These are phyloP conservation scores for Varroa destructor DNA, from an alignment of 1,140 invertebrate genomes.

Conservation along the genomic window DNA sequence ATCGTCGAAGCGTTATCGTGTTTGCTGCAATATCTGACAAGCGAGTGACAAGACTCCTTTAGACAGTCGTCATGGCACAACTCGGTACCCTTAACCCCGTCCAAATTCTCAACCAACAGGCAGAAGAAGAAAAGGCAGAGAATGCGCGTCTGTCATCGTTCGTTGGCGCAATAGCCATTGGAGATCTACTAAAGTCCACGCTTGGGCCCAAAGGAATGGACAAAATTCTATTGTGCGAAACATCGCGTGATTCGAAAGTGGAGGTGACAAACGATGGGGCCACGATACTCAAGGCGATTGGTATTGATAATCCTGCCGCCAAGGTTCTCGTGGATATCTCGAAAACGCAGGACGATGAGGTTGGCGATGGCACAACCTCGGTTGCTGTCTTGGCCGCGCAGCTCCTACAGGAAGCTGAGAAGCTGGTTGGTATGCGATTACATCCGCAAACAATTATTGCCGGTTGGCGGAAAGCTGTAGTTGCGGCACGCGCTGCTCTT, in stretches of 20 bases:
- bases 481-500: constrained; percentile 68
- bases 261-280: constrained; percentile 99
- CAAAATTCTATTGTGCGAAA: constrained; percentile 83
- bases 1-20: too few species aligned
- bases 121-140: constrained; percentile 94
- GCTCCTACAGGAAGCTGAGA: constrained; percentile 85
- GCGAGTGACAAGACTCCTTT: too few species aligned
- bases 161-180: constrained; percentile 93
- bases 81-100: constrained; percentile 61
- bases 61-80: neutral
- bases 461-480: constrained; percentile 78
- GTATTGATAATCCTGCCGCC: constrained; percentile 96
- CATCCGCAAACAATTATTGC: constrained; percentile 96
- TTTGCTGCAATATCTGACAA: too few species aligned
- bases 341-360: constrained; percentile 96
- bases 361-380: constrained; percentile 97
- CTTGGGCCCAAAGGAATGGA: constrained; percentile 99
- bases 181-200: constrained; percentile 94
- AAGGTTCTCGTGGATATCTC: constrained; percentile 97
- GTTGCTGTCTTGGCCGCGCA: constrained; percentile 94
- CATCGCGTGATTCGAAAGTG: constrained; percentile 66
- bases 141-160: constrained; percentile 68
- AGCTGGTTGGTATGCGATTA: constrained; percentile 79
- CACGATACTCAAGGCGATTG: constrained; percentile 89
- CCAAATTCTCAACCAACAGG: constrained; percentile 80